phyloP scores from a whole-genome alignment of 2,113 vertebrate genomes.

The Malurus elegans region DNA sequence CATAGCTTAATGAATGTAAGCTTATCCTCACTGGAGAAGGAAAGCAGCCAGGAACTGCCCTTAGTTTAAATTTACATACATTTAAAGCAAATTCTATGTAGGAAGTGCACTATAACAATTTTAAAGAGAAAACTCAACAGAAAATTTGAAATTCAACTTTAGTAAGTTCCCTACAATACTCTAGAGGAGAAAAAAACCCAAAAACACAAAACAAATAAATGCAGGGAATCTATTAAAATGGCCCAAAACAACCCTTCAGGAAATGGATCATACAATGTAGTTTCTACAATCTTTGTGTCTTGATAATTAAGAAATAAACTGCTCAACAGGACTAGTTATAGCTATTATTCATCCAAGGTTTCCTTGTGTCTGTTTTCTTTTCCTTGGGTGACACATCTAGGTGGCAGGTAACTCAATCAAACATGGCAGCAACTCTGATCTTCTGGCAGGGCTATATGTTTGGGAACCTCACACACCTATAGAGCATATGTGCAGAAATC shows the following conservation, averaged over 20 bases:
- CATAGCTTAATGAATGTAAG: not conserved
- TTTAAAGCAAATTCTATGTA: not conserved
- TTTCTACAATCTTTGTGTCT: not conserved
- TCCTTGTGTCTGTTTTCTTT: not conserved
- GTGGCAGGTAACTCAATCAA: not conserved
- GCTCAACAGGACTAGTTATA: not conserved
- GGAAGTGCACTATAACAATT: not conserved
- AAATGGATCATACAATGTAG: not conserved
- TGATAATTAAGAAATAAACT: not conserved
- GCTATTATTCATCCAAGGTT: not conserved
- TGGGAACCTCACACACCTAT: not conserved
- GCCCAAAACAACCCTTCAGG: not conserved
- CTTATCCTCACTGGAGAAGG: not conserved
- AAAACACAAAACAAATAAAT: not conserved
- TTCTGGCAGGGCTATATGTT: not conserved
- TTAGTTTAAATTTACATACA: too few relatives aligned
- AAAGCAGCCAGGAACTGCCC: not conserved
- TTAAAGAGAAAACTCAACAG: not conserved
- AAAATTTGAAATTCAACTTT: not conserved
- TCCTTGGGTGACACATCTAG: not conserved
- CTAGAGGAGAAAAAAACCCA: not conserved
- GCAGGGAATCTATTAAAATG: not conserved
- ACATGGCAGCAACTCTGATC: not conserved
- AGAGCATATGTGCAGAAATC: not conserved
- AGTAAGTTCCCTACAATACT: not conserved